Evolutionary conservation across 2,797 vertebrate species (phyloP), one percentile per base, ranked within the genome.

Genomic region (Pangasius djambal): DNA sequence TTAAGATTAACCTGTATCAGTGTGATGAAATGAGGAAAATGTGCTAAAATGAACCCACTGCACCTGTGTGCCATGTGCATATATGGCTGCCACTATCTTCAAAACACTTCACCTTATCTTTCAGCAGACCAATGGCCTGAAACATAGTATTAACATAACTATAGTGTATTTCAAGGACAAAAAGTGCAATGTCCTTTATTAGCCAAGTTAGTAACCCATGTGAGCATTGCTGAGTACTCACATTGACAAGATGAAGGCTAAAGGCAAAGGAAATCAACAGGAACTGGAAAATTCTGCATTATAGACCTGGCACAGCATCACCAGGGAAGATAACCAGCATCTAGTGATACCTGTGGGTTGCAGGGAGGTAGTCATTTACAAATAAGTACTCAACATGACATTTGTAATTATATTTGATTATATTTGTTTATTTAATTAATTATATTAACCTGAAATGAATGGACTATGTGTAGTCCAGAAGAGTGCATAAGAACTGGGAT

Each of bases 331-430:
- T 77, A 77, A n/a, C 74, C 40, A 28, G 12, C 72, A 48, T 75
- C 4, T 70, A 16, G 4, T 69, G 67, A 34, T 72, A 72, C 69
- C 18, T 72, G 69, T 72, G 69, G 34, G 2, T 72, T 72, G 18
- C 37, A 74, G 2, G 10, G 22, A 16, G 74, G 74, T 50, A n/a
- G 10, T 34, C 8, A 22, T 81, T 22, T 22, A 50, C 28, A 78
- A 77, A n/a, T 79, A 81, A 12, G 13, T 34, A 82, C 48, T 59
- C 2, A 61, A 63, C 37, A 16, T 63, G 22, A n/a, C 37, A 83
- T 83, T 44, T 83, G 81, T 57, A 20, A 79, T n/a, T n/a, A n/a
- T n/a, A n/a, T n/a, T n/a, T 55, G 7, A 79, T 79, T 57, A 31
- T 34, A 55, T 20, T 10, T 31, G 48, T 79, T 79, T 77, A 50